These are phyloP conservation scores for Ciconia maguari DNA, from an alignment of 2,113 vertebrate species.

Conservation along the genomic window DNA sequence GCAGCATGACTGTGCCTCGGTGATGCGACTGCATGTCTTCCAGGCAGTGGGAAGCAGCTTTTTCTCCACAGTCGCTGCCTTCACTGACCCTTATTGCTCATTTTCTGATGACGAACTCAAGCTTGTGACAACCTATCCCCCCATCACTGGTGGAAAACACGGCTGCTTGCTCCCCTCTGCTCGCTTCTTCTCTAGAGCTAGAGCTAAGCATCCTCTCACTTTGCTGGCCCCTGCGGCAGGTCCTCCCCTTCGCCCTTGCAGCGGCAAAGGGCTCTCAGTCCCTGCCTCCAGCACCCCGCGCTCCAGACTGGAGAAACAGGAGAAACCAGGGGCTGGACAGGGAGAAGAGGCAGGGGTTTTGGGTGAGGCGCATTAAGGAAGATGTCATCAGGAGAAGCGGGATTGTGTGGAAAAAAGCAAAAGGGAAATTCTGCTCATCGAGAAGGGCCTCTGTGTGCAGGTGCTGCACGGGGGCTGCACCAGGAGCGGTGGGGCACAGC, in stretches of 20 bases:
- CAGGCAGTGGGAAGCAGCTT: neutral
- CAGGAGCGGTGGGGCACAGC: neutral
- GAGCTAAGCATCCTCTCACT: neutral
- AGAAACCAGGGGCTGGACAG: neutral
- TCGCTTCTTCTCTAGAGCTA: neutral
- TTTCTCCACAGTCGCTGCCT: neutral
- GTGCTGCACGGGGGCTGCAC: neutral
- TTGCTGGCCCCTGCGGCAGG: neutral
- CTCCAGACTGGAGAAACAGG: neutral
- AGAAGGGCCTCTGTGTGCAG: neutral
- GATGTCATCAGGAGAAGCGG: neutral
- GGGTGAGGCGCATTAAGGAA: neutral
- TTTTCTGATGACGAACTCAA: neutral
- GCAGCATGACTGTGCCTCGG: rapidly evolving
- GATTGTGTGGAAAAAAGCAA: neutral
- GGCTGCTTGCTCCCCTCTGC: neutral
- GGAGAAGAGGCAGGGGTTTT: neutral
- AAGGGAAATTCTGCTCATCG: neutral
- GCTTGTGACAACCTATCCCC: neutral
- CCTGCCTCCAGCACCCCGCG: neutral
- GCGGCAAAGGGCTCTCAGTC: neutral
- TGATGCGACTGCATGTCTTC: neutral
- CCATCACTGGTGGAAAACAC: rapidly evolving
- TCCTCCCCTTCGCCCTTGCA: neutral
- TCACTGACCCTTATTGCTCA: neutral